Percentiles rank a stretch among this genome's conserved stretches.
Conservation (phyloP, 2,888 invertebrate genomes). For the Thecocarcelia acutangulata region DNA sequence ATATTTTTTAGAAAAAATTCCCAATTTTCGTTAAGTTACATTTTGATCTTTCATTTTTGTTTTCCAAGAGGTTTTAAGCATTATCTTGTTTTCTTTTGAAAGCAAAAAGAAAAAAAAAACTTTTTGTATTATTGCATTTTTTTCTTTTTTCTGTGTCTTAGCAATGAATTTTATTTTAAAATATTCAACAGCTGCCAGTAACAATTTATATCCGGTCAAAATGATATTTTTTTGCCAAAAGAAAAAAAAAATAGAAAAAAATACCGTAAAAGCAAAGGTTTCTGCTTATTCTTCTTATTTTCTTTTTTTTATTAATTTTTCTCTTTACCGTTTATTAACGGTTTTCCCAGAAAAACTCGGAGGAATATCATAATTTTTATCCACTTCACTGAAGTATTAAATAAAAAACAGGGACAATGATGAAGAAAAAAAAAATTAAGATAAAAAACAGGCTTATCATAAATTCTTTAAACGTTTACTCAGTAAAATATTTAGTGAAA, state of each 20-base stretch:
- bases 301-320: not conserved
- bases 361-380: conserved; percentile 9
- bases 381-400: conserved; percentile 5
- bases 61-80: no score
- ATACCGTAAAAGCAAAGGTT: not conserved
- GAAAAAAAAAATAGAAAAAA: no score
- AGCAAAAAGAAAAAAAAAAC: not conserved
- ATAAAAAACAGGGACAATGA: not conserved
- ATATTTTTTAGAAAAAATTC: no score
- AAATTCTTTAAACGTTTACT: conserved; percentile 54
- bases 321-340: not conserved
- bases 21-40: no score
- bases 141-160: not conserved
- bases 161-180: conserved; percentile 8
- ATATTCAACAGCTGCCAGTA: conserved; percentile 54
- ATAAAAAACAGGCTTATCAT: conserved; percentile 35
- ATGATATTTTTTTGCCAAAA: conserved; percentile 5
- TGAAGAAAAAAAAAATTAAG: not conserved
- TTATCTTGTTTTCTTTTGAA: no score
- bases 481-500: conserved; percentile 1
- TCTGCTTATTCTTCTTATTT: not conserved
- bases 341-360: not conserved
- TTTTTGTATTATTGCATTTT: not conserved
- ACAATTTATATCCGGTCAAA: conserved; percentile 52
- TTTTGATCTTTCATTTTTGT: no score